A percentile compares a stretch with the other conserved stretches of the same genome.
These are phyloP conservation scores for Antheraea pernyi DNA, from an alignment of 1,140 invertebrate genomes.

Conservation along the genomic window DNA sequence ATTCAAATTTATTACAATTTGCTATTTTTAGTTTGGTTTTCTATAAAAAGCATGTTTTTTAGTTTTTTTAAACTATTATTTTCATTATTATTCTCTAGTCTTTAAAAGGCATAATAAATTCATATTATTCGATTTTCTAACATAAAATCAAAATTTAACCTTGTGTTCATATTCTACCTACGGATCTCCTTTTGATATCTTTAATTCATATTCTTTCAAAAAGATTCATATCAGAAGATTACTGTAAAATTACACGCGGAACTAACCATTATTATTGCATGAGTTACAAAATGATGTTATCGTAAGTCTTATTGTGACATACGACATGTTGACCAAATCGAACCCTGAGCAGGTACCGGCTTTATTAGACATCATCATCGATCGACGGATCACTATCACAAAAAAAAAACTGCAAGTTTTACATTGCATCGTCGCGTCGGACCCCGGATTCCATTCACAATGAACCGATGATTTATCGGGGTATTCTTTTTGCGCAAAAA, in stretches of 20 bases:
- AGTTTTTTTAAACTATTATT: too few species aligned
- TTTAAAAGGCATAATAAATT: too few species aligned
- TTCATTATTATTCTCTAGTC: too few species aligned
- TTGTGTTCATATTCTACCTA: not conserved
- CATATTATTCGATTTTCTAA: too few species aligned
- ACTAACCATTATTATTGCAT: slow-evolving; percentile 50
- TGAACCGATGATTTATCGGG: slow-evolving; percentile 69
- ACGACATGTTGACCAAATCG: slow-evolving; percentile 64
- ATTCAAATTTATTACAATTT: too few species aligned
- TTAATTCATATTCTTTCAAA: not conserved
- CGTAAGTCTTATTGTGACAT: slow-evolving; percentile 65
- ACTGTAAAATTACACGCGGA: slow-evolving; percentile 56
- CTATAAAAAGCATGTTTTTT: too few species aligned
- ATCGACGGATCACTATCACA: slow-evolving; percentile 42
- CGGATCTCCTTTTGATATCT: not conserved
- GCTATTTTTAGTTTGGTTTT: too few species aligned
- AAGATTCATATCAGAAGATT: slow-evolving; percentile 1
- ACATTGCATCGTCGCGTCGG: slow-evolving; percentile 46
- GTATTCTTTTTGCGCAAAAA: slow-evolving; percentile 71
- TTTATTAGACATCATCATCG: slow-evolving; percentile 57
- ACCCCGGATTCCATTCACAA: slow-evolving; percentile 53
- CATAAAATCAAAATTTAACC: not conserved
- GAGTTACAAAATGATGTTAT: slow-evolving; percentile 48
- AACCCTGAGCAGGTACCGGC: slow-evolving; percentile 68
- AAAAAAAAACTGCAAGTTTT: slow-evolving; percentile 57